Evolutionary conservation across 2,113 vertebrate genomes (phyloP).

Genomic region (Crotalus helleri): DNA sequence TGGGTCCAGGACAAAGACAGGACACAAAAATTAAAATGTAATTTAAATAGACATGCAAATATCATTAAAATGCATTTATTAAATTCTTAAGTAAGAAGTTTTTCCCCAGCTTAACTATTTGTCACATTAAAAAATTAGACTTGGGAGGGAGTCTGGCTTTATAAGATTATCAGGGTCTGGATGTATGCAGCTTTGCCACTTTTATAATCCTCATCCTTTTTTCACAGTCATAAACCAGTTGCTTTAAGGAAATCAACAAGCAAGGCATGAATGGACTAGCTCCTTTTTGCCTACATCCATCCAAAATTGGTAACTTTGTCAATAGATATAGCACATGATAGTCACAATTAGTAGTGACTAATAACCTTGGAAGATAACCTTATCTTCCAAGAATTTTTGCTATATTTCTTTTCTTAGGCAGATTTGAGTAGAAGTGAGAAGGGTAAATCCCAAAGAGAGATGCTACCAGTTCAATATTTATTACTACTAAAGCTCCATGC

Average conservation of each 20-base stretch:
- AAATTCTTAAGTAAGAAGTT: not conserved
- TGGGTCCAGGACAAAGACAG: not conserved
- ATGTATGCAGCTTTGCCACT: not conserved
- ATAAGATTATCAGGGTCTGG: not conserved
- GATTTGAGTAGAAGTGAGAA: not conserved
- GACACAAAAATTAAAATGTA: not conserved
- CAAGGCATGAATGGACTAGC: not conserved
- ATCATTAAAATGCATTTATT: not conserved
- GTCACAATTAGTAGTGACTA: not conserved
- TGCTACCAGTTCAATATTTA: not conserved
- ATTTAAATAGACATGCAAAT: not conserved
- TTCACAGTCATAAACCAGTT: not conserved
- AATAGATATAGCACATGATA: not conserved
- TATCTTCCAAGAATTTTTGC: not conserved
- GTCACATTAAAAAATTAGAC: not conserved
- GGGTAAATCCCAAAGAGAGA: not conserved
- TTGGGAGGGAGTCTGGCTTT: not conserved
- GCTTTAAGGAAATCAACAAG: not conserved
- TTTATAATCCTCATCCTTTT: not conserved
- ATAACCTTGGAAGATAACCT: not conserved
- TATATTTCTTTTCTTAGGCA: not conserved
- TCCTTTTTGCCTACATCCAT: not conserved
- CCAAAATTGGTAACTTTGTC: not conserved
- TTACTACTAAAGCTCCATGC: not conserved
- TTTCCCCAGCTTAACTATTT: not conserved